phyloP scores from a whole-genome alignment of 1,140 invertebrate species.

The Heliconius himera region DNA sequence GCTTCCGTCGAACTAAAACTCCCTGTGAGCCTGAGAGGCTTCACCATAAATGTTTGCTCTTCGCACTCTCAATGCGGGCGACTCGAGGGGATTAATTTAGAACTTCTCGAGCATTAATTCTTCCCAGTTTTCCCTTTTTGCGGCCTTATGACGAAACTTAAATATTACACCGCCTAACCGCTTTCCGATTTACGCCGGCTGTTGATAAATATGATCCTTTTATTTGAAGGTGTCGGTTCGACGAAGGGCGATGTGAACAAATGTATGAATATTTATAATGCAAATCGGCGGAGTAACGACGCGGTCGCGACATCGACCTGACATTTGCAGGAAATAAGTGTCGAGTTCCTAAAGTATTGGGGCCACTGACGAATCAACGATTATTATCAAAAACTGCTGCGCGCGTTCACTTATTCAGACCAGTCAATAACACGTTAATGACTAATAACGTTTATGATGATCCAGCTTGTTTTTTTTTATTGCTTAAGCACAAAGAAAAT shows the following conservation, averaged over 20 bases:
- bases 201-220: constrained; percentile 24
- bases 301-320: constrained; percentile 54
- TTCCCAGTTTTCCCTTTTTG: constrained; percentile 68
- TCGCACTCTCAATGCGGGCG: constrained; percentile 58
- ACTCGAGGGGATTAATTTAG: constrained; percentile 76
- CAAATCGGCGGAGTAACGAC: constrained; percentile 59
- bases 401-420: constrained; percentile 24
- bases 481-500: background rate
- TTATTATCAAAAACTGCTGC: constrained; percentile 32
- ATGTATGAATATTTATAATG: constrained; percentile 50
- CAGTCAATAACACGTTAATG: constrained; percentile 30
- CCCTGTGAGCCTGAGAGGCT: constrained; percentile 42
- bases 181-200: constrained; percentile 35
- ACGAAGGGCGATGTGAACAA: constrained; percentile 54
- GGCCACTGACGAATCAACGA: constrained; percentile 39
- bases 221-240: constrained; percentile 29
- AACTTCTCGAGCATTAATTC: constrained; percentile 70
- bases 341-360: constrained; percentile 52
- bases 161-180: constrained; percentile 33
- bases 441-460: background rate
- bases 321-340: constrained; percentile 66
- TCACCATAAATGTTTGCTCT: constrained; percentile 68
- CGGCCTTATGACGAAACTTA: constrained; percentile 38
- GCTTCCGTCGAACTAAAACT: constrained; percentile 53
- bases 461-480: background rate